Base-by-base conservation (phyloP, 2,888 invertebrate genomes). In the Drosophila trichaetosa region DNA sequence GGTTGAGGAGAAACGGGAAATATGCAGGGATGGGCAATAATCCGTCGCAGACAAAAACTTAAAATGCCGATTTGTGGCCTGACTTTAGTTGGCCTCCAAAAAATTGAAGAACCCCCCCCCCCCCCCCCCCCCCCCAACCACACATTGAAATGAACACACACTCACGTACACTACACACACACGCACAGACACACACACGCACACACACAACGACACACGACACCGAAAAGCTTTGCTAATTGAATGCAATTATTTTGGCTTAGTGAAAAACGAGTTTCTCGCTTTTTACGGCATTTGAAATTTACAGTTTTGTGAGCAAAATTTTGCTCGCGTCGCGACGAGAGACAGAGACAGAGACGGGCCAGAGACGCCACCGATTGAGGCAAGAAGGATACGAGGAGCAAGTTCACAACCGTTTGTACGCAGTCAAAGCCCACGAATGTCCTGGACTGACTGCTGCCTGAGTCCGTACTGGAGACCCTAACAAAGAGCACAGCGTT, bases 381-480 rank as follows among this genome's bases (percentile, higher is more conserved):
- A 31, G 38, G 18, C 46, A 54, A 38, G 34, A 57, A 59, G 69
- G 56, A 68, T 68, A 57, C 83, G 72, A 64, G 71, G 56, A 21
- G 61, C 80, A 40, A 40, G 29, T 83, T 91, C 91, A 91, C 91
- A 92, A 92, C 91, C 91, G 88, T 90, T 83, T 82, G 82, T 82
- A 83, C 84, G 86, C 86, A 90, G 88, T 82, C 83, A 82, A 83
- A 79, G 84, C 84, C 90, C 87, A 82, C 89, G 91, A 92, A 91
- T 91, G 92, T 76, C 89, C 83, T 80, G 78, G 72, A 63, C 73
- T 67, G 76, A 69, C 79, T 78, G 78, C 70, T 64, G 67, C 61
- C 81, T 42, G 63, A 66, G 70, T 59, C 64, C 67, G 77, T 68
- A 68, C 68, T 70, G 68, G 67, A 65, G 64, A 52, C 66, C 54